Base-by-base conservation (phyloP, 2,888 invertebrate genomes). In the Apoda limacodes region DNA sequence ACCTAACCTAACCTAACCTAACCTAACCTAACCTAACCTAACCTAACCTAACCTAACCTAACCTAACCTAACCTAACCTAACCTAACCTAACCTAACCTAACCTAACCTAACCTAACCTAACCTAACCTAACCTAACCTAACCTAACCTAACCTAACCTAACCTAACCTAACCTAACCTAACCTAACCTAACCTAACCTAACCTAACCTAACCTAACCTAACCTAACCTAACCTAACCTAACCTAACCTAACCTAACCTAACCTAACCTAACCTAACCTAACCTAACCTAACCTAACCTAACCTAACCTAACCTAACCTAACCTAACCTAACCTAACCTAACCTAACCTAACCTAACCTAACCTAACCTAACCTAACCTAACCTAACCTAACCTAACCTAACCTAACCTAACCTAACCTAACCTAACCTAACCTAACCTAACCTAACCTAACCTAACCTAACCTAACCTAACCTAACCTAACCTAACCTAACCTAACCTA, bases 41-140 rank as follows among this genome's bases (percentile, higher is more conserved):
- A 28, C 33, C 29, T 29, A 34, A 34, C 33, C 33, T 34, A 34
- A 34, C 33, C 29, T 34, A 29, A 29, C 34, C 30, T 30, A 34
- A 34, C 34, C 34, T 34, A 34, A 34, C 33, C 29, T 34, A 22
- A 22, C 22, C 22, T 29, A 22, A 22, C 22, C 22, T 29, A 21
- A 11, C 13, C 13, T 25, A 11, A n/a, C n/a, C n/a, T n/a, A n/a
- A n/a, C n/a, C n/a, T n/a, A n/a, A n/a, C n/a, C 28, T 20, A 21
- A 21, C 28, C 13, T 21, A 12, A 15, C 28, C 21, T 21, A 28
- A 28, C 28, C 28, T 28, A 28, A 28, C 28, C 21, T 28, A 20
- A 20, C 28, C 21, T 21, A 28, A 28, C 28, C 28, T 28, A 28
- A 28, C 28, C 21, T 28, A 20, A 20, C 27, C 19, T 22, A 28